phyloP scores from a whole-genome alignment of 1,140 invertebrate species.

The Euborellia annulipes region DNA sequence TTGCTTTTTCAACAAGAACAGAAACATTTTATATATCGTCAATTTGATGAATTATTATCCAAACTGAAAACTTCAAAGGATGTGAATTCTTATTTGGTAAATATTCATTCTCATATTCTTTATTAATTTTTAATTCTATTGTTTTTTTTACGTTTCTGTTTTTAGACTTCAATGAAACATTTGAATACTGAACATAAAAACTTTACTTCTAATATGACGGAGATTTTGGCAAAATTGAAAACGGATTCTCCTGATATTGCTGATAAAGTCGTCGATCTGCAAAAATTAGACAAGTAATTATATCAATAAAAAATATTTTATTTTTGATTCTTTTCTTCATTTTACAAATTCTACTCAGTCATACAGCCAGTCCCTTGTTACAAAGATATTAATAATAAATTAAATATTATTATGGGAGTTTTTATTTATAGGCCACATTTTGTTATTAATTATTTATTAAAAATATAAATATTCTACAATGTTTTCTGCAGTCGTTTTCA shows the following conservation, averaged over 20 bases:
- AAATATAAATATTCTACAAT: too few relatives aligned
- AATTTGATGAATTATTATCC: slow-evolving; percentile 44
- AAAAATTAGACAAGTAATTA: slow-evolving; percentile 39
- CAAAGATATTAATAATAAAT: too few relatives aligned
- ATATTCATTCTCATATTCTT: slow-evolving; percentile 11
- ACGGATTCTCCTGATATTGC: slow-evolving; percentile 42
- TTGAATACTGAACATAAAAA: slow-evolving; percentile 47
- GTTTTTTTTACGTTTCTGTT: background rate
- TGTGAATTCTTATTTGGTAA: slow-evolving; percentile 30
- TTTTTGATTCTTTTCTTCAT: too few relatives aligned
- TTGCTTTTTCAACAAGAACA: slow-evolving; percentile 44
- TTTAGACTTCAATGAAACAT: slow-evolving; percentile 35
- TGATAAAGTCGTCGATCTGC: slow-evolving; percentile 46
- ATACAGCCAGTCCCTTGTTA: too few relatives aligned
- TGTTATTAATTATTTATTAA: too few relatives aligned
- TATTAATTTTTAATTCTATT: background rate
- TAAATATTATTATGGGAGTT: too few relatives aligned
- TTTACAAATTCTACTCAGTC: too few relatives aligned
- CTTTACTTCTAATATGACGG: slow-evolving; percentile 38
- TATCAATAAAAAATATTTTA: too few relatives aligned
- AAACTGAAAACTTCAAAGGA: slow-evolving; percentile 51
- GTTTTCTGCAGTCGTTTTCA: too few relatives aligned
- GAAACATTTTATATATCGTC: slow-evolving; percentile 41
- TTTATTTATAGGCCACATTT: too few relatives aligned
- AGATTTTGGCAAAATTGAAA: slow-evolving; percentile 41